A percentile compares a stretch with the other conserved stretches of the same genome.
Conservation (phyloP, 2,113 vertebrate genomes). For the Siniperca chuatsi region DNA sequence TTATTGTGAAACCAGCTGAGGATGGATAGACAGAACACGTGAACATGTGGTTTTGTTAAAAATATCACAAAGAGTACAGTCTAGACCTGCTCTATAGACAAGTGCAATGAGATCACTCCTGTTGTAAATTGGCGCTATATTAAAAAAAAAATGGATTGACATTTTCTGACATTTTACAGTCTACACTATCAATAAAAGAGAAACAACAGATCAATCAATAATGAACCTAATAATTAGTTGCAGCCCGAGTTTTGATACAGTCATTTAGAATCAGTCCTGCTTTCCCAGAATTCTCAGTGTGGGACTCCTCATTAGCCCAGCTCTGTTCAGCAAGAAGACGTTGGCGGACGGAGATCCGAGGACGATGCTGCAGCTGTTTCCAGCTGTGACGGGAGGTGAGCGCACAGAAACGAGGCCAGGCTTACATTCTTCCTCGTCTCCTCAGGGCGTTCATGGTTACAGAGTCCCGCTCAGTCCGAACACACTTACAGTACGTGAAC, state of each 20-base stretch:
- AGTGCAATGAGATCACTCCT: too few relatives aligned
- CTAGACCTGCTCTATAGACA: too few relatives aligned
- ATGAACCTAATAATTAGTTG: too few relatives aligned
- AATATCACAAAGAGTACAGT: too few relatives aligned
- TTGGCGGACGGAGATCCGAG: constrained; percentile 19
- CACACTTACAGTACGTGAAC: not conserved
- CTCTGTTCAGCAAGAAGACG: constrained; percentile 2
- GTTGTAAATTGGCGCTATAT: too few relatives aligned
- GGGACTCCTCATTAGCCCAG: constrained; percentile 45
- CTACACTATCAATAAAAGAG: too few relatives aligned
- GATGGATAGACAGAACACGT: too few relatives aligned
- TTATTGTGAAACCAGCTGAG: not conserved
- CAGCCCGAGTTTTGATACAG: too few relatives aligned
- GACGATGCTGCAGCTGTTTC: constrained; percentile 16
- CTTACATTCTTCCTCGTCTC: not conserved
- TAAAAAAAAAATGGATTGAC: too few relatives aligned
- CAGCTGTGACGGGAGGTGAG: not conserved
- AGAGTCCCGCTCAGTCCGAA: not conserved
- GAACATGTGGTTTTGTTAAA: too few relatives aligned
- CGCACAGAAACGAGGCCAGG: constrained; percentile 1
- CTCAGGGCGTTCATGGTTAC: not conserved
- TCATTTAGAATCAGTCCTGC: not conserved
- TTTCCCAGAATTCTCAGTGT: constrained; percentile 15
- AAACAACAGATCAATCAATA: too few relatives aligned
- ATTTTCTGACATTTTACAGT: too few relatives aligned